Evolutionary conservation across 1,140 invertebrate genomes (phyloP), one percentile per base, ranked within the genome.

Genomic region (Drosophila ohnishii): DNA sequence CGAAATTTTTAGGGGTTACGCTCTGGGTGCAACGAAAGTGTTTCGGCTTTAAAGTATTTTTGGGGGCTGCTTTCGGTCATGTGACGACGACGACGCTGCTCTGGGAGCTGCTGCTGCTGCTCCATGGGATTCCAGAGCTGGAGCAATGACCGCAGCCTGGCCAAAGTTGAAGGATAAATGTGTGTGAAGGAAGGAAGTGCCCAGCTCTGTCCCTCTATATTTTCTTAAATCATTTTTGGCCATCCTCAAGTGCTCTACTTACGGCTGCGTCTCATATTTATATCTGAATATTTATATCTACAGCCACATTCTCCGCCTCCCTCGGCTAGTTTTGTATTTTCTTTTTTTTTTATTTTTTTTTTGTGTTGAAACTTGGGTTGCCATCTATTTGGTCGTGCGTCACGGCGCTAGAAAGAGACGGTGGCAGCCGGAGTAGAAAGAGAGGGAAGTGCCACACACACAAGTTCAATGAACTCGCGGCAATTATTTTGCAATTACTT

Each of bases 91-190:
- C 34, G 34, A 11, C 39, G 59, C 34, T 63, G 35, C 56, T 51
- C 50, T 35, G 53, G 51, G 16, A 53, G 50, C 45, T 40, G 25
- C 16, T 22, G 61, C 44, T 63, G 45, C 37, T 48, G 58, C 45
- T 58, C 45, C 48, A 28, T 39, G 56, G 75, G 60, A 42, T n/a
- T 32, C 22, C 47, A 1, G 19, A 80, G 84, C 78, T 85, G 65
- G 81, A 82, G 86, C 85, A 89, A 89, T 89, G 81, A 89, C 86
- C 81, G 72, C 78, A 85, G 80, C 78, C 81, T 82, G 61, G 65
- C 35, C 74, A 90, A 80, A 78, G 87, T 90, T 90, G 87, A 88
- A 88, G 84, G 85, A 88, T 88, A 84, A 84, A 51, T 32, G 37
- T 32, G 14, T 53, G 16, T 66, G 45, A 63, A 75, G 67, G 30